Base-by-base conservation (phyloP, 1,140 invertebrate genomes). In the Aphaenogaster rudis region DNA sequence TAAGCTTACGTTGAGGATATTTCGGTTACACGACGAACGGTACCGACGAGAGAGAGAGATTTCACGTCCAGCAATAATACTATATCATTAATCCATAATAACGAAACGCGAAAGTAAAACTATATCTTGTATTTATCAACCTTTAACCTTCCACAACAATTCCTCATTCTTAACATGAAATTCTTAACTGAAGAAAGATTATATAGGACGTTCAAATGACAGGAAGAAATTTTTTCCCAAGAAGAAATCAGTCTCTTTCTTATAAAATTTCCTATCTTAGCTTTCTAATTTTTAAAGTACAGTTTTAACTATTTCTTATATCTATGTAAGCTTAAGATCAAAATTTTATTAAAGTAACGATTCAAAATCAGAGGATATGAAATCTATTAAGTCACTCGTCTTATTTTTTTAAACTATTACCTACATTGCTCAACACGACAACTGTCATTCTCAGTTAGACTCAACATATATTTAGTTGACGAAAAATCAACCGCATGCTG, bases 391-490 rank as follows among this genome's bases (percentile, higher is more conserved):
- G 11, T 9, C 5, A 36, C 6, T 17, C 36, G 28, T 4, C 28
- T 28, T 5, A 61, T 3, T 28, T 21, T 59, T n/a, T 54, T n/a
- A 17, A 52, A 52, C 11, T 50, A 50, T 13, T 50, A 50, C 15
- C 28, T 33, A 33, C 21, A 61, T 33, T 28, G 13, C 13, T 61
- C 8, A n/a, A 39, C 63, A 11, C 7, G 3, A 39, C 1, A 21
- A 21, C 8, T n/a, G 21, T 67, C n/a, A 0, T 13, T 66, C 15
- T 66, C 17, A 45, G 1, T 45, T 21, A 13, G 17, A 67, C 2
- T 67, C 1, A 67, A 67, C 45, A 45, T 11, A 71, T 71, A 71
- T 66, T 45, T 50, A 36, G 6, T 66, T 54, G 54, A 80, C 36
- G 36, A 67, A 42, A 84, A 61, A 72, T 82, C 17, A 7, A 11